These are phyloP conservation scores for Zosterops japonicus DNA, from an alignment of 2,113 vertebrate species.

Conservation along the genomic window DNA sequence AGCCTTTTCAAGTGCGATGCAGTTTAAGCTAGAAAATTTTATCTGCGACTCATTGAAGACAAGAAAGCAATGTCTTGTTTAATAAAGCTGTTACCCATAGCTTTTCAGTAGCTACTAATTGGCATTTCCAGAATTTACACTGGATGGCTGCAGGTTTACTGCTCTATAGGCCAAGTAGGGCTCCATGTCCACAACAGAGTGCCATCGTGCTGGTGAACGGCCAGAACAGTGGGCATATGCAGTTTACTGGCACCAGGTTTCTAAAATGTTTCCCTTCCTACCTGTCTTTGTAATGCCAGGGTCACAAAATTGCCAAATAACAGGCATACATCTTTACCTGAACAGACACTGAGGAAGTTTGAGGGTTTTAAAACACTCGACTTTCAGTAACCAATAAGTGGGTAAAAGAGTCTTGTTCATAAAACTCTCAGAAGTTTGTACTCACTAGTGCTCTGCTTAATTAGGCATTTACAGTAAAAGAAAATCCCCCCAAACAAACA, in stretches of 20 bases:
- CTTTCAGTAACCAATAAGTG: background rate
- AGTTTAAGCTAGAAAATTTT: background rate
- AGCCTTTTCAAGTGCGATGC: background rate
- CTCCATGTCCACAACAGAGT: background rate
- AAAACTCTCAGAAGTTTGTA: background rate
- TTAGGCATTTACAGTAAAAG: background rate
- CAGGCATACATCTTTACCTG: background rate
- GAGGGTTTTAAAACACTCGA: background rate
- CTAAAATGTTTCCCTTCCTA: background rate
- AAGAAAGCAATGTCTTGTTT: background rate
- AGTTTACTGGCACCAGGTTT: background rate
- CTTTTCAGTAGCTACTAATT: background rate
- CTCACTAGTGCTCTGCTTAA: background rate
- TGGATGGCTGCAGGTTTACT: background rate
- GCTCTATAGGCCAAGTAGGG: background rate
- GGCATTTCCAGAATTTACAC: background rate
- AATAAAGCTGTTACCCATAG: background rate
- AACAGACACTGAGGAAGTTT: background rate
- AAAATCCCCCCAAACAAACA: background rate
- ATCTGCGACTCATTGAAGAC: accelerated
- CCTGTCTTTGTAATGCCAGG: background rate
- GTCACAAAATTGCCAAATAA: background rate
- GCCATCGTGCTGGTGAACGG: background rate
- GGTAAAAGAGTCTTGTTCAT: background rate
- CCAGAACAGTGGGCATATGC: background rate